A percentile compares a stretch with the other conserved stretches of the same genome.
Evolutionary conservation across 2,113 vertebrate species (phyloP).

Genomic region (Ascaphus truei): DNA sequence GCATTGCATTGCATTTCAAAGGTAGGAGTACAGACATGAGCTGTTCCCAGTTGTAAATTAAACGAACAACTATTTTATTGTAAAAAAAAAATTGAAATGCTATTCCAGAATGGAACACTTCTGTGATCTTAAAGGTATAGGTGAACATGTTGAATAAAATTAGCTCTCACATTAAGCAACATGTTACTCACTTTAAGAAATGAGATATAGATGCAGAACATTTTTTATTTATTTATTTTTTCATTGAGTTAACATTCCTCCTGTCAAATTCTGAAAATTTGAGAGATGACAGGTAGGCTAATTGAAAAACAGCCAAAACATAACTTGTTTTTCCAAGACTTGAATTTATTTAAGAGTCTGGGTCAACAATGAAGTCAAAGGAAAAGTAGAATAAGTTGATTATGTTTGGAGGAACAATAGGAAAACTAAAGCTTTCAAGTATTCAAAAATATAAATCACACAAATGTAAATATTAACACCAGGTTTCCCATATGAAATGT

Average conservation of each 20-base stretch:
- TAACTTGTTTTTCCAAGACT: constrained; percentile 56
- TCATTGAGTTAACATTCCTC: constrained; percentile 57
- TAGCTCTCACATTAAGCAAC: constrained; percentile 24
- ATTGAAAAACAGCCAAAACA: constrained; percentile 39
- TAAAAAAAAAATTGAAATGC: background rate
- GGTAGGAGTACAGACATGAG: constrained; percentile 21
- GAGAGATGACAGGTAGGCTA: constrained; percentile 51
- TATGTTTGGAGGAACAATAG: constrained; percentile 24
- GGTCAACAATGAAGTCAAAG: constrained; percentile 45
- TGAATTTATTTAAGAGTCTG: constrained; percentile 39
- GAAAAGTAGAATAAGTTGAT: constrained; percentile 36
- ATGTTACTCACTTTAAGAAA: constrained; percentile 23
- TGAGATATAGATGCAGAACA: constrained; percentile 30
- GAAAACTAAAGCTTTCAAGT: constrained; percentile 7
- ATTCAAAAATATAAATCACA: constrained; percentile 15
- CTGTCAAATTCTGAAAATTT: constrained; percentile 55
- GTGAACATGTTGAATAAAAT: constrained; percentile 9
- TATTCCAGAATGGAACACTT: constrained; percentile 27
- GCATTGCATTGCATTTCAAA: constrained; percentile 15
- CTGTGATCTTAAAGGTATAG: constrained; percentile 29
- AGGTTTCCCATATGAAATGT: background rate
- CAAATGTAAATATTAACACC: constrained; percentile 15
- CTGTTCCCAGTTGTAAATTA: constrained; percentile 28
- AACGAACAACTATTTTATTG: constrained; percentile 31
- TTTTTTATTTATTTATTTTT: constrained; percentile 37